phyloP scores from a whole-genome alignment of 2,113 vertebrate species.

The Butorides virescens region DNA sequence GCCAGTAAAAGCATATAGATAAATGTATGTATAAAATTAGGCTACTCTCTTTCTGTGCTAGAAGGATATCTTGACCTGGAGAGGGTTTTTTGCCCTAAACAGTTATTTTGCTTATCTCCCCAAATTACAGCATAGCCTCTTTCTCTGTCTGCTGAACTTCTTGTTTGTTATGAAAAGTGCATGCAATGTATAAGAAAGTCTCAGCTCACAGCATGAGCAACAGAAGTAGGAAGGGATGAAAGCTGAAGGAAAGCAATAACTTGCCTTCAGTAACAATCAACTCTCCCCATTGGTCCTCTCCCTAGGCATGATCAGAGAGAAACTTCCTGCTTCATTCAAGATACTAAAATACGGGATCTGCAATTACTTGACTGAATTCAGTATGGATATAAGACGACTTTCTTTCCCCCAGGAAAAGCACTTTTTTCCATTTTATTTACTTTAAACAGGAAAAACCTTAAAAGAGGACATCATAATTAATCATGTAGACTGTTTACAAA shows the following conservation, averaged over 20 bases:
- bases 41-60: not conserved
- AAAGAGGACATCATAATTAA: not conserved
- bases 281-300: not conserved
- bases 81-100: not conserved
- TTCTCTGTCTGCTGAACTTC: not conserved
- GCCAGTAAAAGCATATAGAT: not conserved
- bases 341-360: not conserved
- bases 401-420: not conserved
- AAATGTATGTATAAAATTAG: not conserved
- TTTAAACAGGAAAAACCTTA: not conserved
- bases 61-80: not conserved
- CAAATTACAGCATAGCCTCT: not conserved
- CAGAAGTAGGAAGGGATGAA: not conserved
- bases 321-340: not conserved
- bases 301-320: not conserved
- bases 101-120: not conserved
- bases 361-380: not conserved
- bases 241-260: not conserved
- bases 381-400: not conserved
- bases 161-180: not conserved
- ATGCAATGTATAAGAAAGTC: not conserved
- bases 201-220: not conserved
- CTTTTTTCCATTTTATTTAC: not conserved
- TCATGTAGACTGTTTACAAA: not conserved
- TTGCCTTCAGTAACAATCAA: not conserved